These are phyloP conservation scores for Cynoglossus semilaevis DNA, from an alignment of 2,113 vertebrate species.

Conservation along the genomic window DNA sequence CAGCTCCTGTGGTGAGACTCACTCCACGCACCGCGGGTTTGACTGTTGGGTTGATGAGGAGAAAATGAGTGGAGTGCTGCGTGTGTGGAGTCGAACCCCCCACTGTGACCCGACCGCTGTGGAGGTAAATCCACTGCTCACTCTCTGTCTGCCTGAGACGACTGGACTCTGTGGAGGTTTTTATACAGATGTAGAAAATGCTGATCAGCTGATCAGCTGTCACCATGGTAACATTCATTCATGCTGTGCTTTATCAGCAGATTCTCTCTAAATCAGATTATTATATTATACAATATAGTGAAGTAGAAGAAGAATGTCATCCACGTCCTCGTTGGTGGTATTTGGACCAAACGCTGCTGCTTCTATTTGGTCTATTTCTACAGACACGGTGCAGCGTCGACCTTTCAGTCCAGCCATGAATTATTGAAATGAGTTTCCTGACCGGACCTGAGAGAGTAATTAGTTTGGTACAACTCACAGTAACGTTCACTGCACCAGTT, in stretches of 20 bases:
- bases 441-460: conserved; percentile 60
- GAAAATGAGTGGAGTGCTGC: not conserved
- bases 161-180: conserved; percentile 3
- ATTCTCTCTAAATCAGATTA: no score
- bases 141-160: conserved; percentile 5
- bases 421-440: conserved; percentile 64
- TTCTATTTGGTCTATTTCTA: conserved; percentile 16
- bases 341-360: no score
- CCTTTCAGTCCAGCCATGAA: conserved; percentile 62
- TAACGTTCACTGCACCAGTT: no score
- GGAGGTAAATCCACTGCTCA: not conserved
- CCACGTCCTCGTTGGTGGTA: no score
- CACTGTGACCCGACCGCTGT: not conserved
- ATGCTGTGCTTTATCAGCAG: no score
- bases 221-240: no score
- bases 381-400: conserved; percentile 41
- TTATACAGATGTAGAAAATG: not conserved
- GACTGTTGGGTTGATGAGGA: not conserved
- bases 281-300: no score
- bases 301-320: no score
- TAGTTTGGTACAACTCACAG: conserved; percentile 53
- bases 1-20: not conserved
- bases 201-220: not conserved
- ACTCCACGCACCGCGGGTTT: not conserved
- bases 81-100: not conserved